phyloP scores from a whole-genome alignment of 30 jellyfish, hydroid and myxozoan species.

The Calvadosia cruxmelitensis region DNA sequence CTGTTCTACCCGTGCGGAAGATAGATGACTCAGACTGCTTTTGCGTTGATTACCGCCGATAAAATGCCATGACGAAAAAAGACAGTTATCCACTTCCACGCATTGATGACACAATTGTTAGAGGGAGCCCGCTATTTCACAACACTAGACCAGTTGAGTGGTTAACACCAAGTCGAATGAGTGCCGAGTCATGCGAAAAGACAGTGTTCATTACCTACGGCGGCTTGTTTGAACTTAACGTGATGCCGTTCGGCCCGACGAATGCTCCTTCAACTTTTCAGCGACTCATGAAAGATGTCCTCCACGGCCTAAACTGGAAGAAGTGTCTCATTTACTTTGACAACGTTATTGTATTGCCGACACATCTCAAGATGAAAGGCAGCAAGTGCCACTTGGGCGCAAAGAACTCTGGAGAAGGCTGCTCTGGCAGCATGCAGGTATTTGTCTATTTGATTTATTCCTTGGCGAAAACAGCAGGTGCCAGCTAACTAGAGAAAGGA shows the following conservation, averaged over 20 bases:
- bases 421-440: too few species aligned
- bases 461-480: too few species aligned
- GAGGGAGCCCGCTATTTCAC: slow-evolving; percentile 13
- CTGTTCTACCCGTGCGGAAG: slow-evolving; percentile 36
- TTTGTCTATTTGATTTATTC: too few species aligned
- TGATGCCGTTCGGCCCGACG: slow-evolving; percentile 27
- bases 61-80: slow-evolving; percentile 32
- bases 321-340: slow-evolving; percentile 41
- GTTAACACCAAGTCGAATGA: slow-evolving; percentile 38
- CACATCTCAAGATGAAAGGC: slow-evolving; percentile 16
- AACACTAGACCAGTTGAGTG: slow-evolving; percentile 23
- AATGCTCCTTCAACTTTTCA: slow-evolving; percentile 32
- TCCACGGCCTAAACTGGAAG: slow-evolving; percentile 19
- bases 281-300: slow-evolving; percentile 31
- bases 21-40: slow-evolving; percentile 33
- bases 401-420: too few species aligned
- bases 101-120: slow-evolving; percentile 17
- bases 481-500: too few species aligned
- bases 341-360: slow-evolving; percentile 34
- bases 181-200: slow-evolving; percentile 5
- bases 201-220: slow-evolving; percentile 39
- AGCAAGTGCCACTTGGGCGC: slow-evolving; percentile 27
- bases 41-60: slow-evolving; percentile 45
- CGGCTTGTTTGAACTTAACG: slow-evolving; percentile 23
- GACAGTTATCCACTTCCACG: slow-evolving; percentile 39